These are phyloP conservation scores for Dolichopus griseipennis DNA, from an alignment of 2,888 invertebrate genomes.

Conservation along the genomic window DNA sequence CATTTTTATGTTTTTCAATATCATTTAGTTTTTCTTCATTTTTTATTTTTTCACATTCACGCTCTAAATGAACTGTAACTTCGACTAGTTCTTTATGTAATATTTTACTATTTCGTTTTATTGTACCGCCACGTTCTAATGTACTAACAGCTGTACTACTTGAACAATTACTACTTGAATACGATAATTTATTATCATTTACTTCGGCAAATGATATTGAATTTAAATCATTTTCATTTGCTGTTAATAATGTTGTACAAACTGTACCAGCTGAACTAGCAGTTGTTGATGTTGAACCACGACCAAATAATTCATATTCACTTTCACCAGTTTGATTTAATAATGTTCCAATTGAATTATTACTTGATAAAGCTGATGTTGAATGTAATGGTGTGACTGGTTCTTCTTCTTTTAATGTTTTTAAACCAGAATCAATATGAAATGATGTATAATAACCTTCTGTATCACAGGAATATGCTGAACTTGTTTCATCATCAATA, in stretches of 20 bases:
- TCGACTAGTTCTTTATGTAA: conserved; percentile 8
- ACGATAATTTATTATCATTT: conserved; percentile 7
- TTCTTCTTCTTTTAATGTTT: conserved; percentile 70
- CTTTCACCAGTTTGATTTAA: conserved; percentile 72
- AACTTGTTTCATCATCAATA: conserved; percentile 79
- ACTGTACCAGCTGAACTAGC: conserved; percentile 86
- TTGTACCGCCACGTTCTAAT: conserved; percentile 43
- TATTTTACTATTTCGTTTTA: conserved; percentile 35
- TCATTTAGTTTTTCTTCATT: conserved; percentile 17
- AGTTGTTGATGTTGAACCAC: conserved; percentile 83
- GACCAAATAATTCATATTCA: conserved; percentile 85
- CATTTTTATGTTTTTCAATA: conserved; percentile 17
- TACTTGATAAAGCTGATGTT: conserved; percentile 53
- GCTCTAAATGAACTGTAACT: conserved; percentile 37
- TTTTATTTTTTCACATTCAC: conserved; percentile 11
- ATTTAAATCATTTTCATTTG: conserved; percentile 11
- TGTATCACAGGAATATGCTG: conserved; percentile 90
- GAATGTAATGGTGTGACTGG: conserved; percentile 65
- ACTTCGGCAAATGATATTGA: not conserved
- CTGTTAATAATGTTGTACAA: conserved; percentile 67
- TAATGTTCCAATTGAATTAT: conserved; percentile 59
- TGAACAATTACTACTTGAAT: conserved; percentile 42
- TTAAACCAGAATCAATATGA: conserved; percentile 90
- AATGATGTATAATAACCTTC: conserved; percentile 98
- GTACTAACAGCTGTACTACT: conserved; percentile 42